Conservation (phyloP, 2,797 vertebrate genomes). For the Dendrocincla tyrannina region DNA sequence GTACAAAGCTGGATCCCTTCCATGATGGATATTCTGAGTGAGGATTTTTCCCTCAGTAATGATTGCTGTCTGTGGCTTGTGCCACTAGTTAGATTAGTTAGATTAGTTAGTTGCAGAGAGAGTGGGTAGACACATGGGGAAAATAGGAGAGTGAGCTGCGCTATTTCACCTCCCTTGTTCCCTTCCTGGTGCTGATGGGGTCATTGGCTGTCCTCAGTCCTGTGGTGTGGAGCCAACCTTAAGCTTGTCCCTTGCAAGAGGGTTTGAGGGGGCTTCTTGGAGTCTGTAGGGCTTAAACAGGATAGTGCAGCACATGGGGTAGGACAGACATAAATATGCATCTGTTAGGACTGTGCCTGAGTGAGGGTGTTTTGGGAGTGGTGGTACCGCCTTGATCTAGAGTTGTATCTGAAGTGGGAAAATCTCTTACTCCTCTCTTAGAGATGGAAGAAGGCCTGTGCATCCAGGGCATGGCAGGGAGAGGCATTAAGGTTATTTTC, state of each 20-base stretch:
- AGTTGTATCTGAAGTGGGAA: background rate
- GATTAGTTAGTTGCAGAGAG: background rate
- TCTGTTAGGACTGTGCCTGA: background rate
- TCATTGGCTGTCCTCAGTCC: background rate
- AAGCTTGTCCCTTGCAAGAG: background rate
- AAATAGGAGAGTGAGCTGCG: background rate
- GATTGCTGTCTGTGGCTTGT: accelerated
- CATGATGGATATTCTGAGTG: background rate
- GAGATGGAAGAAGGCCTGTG: background rate
- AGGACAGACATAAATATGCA: background rate
- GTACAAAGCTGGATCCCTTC: background rate
- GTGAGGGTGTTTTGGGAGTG: background rate
- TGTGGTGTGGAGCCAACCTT: background rate
- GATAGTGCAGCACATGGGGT: accelerated
- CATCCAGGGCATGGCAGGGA: background rate
- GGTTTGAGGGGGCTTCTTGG: background rate
- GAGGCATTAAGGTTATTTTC: background rate
- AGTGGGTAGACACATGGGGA: background rate
- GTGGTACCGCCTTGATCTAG: background rate
- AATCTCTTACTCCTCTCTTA: background rate
- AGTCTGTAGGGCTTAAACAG: background rate
- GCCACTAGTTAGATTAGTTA: background rate
- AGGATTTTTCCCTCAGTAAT: background rate
- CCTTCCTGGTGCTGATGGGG: background rate
- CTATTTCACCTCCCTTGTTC: background rate